Percentiles rank a stretch among this genome's conserved stretches.
Evolutionary conservation across 1,140 invertebrate genomes (phyloP).

Genomic region (Lordiphosa clarofinis): DNA sequence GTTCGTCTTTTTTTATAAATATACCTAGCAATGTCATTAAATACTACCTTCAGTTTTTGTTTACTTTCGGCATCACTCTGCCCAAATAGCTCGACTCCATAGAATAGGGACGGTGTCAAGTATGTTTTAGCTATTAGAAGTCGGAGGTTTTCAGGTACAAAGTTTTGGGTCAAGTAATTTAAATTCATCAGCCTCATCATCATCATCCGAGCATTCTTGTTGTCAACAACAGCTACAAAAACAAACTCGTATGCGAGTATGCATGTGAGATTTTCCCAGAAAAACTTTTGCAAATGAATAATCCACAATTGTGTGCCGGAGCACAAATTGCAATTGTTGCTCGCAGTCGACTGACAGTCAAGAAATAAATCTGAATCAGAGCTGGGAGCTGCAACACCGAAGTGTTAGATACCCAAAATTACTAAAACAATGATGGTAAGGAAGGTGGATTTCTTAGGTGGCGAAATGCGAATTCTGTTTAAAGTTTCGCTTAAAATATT

Average conservation of each 20-base stretch:
- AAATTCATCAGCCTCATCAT: constrained; percentile 36
- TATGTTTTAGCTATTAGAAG: too few species aligned
- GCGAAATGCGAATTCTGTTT: too few species aligned
- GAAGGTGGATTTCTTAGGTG: too few species aligned
- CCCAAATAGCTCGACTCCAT: too few species aligned
- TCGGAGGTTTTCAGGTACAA: too few species aligned
- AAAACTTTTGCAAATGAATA: constrained; percentile 68
- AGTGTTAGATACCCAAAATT: background rate
- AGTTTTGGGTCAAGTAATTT: too few species aligned
- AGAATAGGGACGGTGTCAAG: too few species aligned
- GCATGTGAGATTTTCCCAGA: constrained; percentile 32
- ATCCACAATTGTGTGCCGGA: constrained; percentile 64
- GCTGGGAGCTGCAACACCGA: background rate
- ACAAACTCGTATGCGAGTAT: constrained; percentile 23
- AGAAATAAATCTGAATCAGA: constrained; percentile 49
- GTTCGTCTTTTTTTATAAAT: too few species aligned
- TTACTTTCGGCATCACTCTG: too few species aligned
- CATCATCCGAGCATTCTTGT: constrained; percentile 27
- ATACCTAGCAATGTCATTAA: too few species aligned
- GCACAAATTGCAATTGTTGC: constrained; percentile 73
- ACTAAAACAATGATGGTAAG: background rate
- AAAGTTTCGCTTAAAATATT: too few species aligned
- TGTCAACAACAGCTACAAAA: constrained; percentile 38
- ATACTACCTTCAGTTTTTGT: too few species aligned
- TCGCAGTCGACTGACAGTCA: constrained; percentile 43